Evolutionary conservation across 92 coral and sea anemone genomes (phyloP), one percentile per base, ranked within the genome.

Genomic region (Muricea muricata): DNA sequence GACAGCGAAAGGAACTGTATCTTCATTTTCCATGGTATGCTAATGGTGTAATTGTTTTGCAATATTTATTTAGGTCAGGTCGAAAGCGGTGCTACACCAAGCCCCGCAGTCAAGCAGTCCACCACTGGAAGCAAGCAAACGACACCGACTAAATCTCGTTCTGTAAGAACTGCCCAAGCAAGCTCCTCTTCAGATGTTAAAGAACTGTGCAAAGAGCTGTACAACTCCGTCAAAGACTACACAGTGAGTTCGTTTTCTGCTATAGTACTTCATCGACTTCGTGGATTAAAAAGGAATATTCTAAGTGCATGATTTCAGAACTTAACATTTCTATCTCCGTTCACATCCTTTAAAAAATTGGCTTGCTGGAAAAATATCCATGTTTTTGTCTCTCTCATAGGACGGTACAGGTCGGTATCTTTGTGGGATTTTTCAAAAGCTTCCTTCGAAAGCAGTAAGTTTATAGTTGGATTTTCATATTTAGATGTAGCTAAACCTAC

Each of bases 371-470:
- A n/a, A 37, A 37, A 37, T 4, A 9, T 9, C 4, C 42, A 37
- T 37, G 4, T 37, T 37, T 57, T 21, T 25, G 1, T 32, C 67
- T 48, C 7, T 35, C 23, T 21, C 70, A 13, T 45, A 97, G 99
- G 99, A 97, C 56, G 78, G 84, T 78, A 91, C 87, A 90, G 99
- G 99, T 11, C 93, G 99, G 40, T 97, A 97, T 72, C 92, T 97
- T 55, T 97, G 99, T 76, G 90, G 94, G 78, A 97, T 97, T 74
- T 97, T 97, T 79, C 99, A 97, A 78, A 97, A 97, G 85, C 82
- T 97, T 47, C 99, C 99, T 24, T 94, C 99, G 25, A 88, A 97
- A 69, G 87, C 90, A 21, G 99, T 97, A 85, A 94, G 99, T 96
- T 2, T 3, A 37, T 58, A 11, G 12, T 52, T 46, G 15, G 35